Evolutionary conservation across 2,797 vertebrate genomes (phyloP).

Genomic region (Danio kyathit): DNA sequence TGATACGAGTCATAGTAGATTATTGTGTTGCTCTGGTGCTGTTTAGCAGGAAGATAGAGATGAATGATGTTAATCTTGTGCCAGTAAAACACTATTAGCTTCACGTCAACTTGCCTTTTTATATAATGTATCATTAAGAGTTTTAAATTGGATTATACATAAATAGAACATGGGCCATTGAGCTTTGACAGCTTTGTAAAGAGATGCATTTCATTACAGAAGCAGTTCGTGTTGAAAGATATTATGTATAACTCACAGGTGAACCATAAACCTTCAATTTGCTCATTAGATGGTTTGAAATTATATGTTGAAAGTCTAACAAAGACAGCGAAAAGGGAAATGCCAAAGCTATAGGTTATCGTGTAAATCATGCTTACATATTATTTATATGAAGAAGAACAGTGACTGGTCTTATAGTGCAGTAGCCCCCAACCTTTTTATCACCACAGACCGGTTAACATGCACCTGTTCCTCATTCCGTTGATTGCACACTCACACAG

Average conservation of each 20-base stretch:
- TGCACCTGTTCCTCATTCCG: too few relatives aligned
- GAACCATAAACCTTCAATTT: background rate
- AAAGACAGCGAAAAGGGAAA: too few relatives aligned
- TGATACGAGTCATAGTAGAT: background rate
- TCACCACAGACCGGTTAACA: too few relatives aligned
- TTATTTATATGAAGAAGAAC: too few relatives aligned
- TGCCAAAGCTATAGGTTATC: too few relatives aligned
- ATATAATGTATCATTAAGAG: background rate
- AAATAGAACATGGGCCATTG: background rate
- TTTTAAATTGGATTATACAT: background rate
- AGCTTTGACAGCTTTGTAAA: conserved; percentile 15
- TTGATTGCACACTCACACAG: too few relatives aligned
- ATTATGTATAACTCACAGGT: background rate
- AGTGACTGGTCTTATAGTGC: too few relatives aligned
- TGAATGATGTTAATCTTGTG: background rate
- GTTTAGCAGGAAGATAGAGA: background rate
- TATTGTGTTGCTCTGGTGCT: background rate
- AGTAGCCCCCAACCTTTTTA: too few relatives aligned
- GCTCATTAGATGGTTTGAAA: too few relatives aligned
- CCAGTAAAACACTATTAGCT: background rate
- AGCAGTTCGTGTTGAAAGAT: background rate
- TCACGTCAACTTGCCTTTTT: background rate
- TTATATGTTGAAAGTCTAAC: too few relatives aligned
- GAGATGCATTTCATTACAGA: background rate
- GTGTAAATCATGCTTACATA: too few relatives aligned